These are phyloP conservation scores for Petrocephalus sullivani DNA, from an alignment of 2,797 vertebrate genomes.

Conservation along the genomic window DNA sequence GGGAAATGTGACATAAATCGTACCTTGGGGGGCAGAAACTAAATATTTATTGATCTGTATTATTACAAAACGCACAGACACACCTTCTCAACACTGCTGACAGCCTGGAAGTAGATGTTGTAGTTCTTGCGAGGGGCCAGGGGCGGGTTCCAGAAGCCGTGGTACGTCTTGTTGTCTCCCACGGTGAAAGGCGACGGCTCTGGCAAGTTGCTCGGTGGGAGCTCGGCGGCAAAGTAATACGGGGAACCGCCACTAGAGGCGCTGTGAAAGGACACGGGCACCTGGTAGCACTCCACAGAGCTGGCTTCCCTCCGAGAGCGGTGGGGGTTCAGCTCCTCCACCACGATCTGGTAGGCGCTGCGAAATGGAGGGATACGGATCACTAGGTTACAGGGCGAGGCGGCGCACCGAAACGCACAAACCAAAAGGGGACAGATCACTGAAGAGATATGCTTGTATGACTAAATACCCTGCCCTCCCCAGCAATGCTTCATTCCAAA, in stretches of 20 bases:
- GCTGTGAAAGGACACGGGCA: constrained; percentile 81
- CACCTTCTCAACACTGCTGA: constrained; percentile 97
- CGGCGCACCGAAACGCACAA: neutral
- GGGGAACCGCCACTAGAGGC: constrained; percentile 75
- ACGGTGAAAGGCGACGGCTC: constrained; percentile 92
- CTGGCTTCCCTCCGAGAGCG: constrained; percentile 78
- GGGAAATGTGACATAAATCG: neutral
- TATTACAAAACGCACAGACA: constrained; percentile 17
- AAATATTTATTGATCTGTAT: too few relatives aligned
- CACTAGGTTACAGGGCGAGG: neutral
- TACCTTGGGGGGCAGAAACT: too few relatives aligned
- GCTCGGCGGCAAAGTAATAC: constrained; percentile 92
- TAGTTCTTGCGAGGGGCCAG: constrained; percentile 93
- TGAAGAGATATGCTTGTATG: neutral
- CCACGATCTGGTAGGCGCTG: constrained; percentile 94
- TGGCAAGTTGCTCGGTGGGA: constrained; percentile 82
- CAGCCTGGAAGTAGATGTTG: constrained; percentile 98
- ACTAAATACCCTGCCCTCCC: neutral
- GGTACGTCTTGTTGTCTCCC: constrained; percentile 95
- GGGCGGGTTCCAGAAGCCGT: constrained; percentile 94
- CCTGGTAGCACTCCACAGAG: constrained; percentile 83
- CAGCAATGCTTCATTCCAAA: neutral
- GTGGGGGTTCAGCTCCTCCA: constrained; percentile 83
- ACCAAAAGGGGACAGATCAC: neutral
- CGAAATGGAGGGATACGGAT: neutral